Evolutionary conservation across 2,888 invertebrate genomes (phyloP).

Genomic region (Syritta pipiens): DNA sequence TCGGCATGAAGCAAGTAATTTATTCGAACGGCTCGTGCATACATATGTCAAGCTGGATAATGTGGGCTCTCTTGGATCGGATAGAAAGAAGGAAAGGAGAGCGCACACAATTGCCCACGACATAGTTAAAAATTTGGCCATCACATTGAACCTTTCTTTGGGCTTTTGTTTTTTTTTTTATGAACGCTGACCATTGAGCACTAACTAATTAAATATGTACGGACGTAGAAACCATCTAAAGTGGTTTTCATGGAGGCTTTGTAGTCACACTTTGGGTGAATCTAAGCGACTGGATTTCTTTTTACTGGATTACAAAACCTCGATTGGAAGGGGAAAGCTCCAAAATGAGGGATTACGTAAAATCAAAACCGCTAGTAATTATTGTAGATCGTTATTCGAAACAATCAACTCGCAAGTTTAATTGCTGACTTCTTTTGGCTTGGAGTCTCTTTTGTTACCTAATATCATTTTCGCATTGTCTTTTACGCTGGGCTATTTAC

Average conservation of each 20-base stretch:
- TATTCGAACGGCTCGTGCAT: constrained; percentile 52
- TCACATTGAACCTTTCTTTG: constrained; percentile 35
- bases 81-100: constrained; percentile 35
- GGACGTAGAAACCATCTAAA: constrained; percentile 9
- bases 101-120: constrained; percentile 22
- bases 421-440: constrained; percentile 2
- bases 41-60: constrained; percentile 37
- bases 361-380: constrained; percentile 21
- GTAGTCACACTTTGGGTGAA: background rate
- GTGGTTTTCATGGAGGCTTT: constrained; percentile 23
- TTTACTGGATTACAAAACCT: constrained; percentile 37
- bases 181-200: constrained; percentile 29
- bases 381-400: constrained; percentile 21
- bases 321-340: constrained; percentile 9
- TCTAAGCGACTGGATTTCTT: constrained; percentile 16
- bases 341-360: constrained; percentile 36
- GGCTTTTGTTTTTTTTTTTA: constrained; percentile 32
- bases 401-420: constrained; percentile 22
- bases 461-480: constrained; percentile 18
- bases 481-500: background rate
- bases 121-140: constrained; percentile 52
- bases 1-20: constrained; percentile 29
- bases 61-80: constrained; percentile 19
- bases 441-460: constrained; percentile 9
- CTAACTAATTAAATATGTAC: constrained; percentile 50